Conservation (phyloP, 1,140 invertebrate species). For the Drosophila pseudoananassae region DNA sequence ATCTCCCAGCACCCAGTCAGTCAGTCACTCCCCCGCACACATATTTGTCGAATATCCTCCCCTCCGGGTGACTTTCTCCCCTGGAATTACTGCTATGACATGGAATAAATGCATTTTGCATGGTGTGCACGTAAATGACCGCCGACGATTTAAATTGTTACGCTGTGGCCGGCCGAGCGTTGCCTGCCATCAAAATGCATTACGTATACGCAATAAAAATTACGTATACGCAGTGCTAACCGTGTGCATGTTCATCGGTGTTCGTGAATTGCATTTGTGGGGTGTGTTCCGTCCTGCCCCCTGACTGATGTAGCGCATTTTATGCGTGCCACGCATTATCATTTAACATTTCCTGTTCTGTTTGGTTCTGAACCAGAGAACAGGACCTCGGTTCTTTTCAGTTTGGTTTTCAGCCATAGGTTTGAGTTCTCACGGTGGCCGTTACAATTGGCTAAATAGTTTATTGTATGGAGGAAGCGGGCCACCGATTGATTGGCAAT, state of each 20-base stretch:
- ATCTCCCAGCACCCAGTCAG: no score
- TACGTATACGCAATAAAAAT: slow-evolving; percentile 81
- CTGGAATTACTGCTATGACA: slow-evolving; percentile 11
- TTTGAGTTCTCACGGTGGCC: slow-evolving; percentile 4
- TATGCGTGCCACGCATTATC: slow-evolving; percentile 80
- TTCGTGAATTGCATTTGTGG: background rate
- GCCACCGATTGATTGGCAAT: slow-evolving; percentile 51
- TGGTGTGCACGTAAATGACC: slow-evolving; percentile 80
- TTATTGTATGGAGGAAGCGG: slow-evolving; percentile 29
- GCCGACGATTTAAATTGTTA: slow-evolving; percentile 79
- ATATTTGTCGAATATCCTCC: background rate
- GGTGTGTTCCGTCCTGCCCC: background rate
- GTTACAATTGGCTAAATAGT: slow-evolving; percentile 57
- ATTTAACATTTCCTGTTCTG: slow-evolving; percentile 77
- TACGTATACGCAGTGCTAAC: slow-evolving; percentile 59
- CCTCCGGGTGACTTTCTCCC: slow-evolving; percentile 1
- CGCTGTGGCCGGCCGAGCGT: slow-evolving; percentile 46
- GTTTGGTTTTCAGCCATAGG: slow-evolving; percentile 30
- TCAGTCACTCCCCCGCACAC: background rate
- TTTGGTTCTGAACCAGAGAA: background rate
- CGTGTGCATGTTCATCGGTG: background rate
- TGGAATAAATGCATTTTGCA: slow-evolving; percentile 70
- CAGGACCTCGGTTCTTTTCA: slow-evolving; percentile 11
- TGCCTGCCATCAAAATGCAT: slow-evolving; percentile 81
- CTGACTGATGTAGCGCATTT: slow-evolving; percentile 49